A percentile compares a stretch with the other conserved stretches of the same genome.
phyloP scores from a whole-genome alignment of 2,888 invertebrate species.

The Eristalis tenax region DNA sequence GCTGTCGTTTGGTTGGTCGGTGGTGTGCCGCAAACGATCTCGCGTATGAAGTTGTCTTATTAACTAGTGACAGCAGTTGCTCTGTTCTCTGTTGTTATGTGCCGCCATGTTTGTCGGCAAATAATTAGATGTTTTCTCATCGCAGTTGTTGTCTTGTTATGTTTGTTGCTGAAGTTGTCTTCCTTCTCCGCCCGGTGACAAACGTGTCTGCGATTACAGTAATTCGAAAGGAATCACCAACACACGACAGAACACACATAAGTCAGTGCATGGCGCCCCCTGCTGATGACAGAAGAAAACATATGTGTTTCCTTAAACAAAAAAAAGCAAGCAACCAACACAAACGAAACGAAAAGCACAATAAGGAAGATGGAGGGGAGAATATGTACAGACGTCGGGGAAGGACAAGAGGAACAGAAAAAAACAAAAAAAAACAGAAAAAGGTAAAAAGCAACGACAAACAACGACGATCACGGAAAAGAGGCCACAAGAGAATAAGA shows the following conservation, averaged over 20 bases:
- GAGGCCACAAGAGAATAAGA: constrained; percentile 65
- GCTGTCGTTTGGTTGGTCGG: background rate
- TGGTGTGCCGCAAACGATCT: background rate
- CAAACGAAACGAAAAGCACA: background rate
- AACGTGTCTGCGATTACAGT: constrained; percentile 52
- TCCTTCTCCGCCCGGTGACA: constrained; percentile 33
- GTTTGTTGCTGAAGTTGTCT: constrained; percentile 14
- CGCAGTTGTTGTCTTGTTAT: constrained; percentile 1
- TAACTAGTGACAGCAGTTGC: constrained; percentile 59
- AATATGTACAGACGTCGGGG: background rate
- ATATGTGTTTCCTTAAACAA: constrained; percentile 34
- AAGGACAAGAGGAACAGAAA: background rate
- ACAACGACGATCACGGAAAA: constrained; percentile 45
- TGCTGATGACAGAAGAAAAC: constrained; percentile 56
- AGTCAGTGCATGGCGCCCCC: constrained; percentile 57
- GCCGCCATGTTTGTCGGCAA: constrained; percentile 64
- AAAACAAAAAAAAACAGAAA: constrained; percentile 6
- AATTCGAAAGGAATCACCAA: constrained; percentile 52
- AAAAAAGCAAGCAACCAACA: constrained; percentile 17
- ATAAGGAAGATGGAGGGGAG: background rate
- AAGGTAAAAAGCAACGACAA: background rate
- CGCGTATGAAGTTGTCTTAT: constrained; percentile 65
- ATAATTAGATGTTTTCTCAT: constrained; percentile 58
- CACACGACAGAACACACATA: background rate
- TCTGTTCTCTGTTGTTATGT: constrained; percentile 37